A percentile compares a stretch with the other conserved stretches of the same genome.
Conservation (phyloP, 2,113 vertebrate genomes). For the Rhabdornis inornatus region DNA sequence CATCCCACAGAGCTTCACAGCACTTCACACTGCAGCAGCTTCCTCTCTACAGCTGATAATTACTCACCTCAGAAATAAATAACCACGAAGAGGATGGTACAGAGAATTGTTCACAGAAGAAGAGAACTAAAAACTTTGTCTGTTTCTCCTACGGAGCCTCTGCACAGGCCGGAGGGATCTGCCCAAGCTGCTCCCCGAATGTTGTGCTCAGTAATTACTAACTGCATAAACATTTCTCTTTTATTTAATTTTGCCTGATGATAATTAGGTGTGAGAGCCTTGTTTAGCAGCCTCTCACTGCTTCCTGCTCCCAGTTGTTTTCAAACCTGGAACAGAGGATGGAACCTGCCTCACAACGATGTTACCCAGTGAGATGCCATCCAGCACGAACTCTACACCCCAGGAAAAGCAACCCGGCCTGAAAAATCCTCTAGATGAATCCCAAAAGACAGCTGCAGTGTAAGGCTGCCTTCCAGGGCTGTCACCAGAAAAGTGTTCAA, state of each 20-base stretch:
- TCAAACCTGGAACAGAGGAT: neutral
- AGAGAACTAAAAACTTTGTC: neutral
- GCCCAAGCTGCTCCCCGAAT: neutral
- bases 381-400: neutral
- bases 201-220: neutral
- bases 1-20: rapidly evolving
- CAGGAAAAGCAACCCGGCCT: neutral
- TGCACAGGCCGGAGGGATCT: neutral
- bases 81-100: neutral
- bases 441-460: neutral
- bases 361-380: neutral
- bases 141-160: neutral
- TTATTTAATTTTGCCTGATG: conserved; percentile 21
- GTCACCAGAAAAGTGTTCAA: neutral
- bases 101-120: neutral
- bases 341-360: neutral
- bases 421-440: neutral
- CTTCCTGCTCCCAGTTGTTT: neutral
- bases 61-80: conserved; percentile 10
- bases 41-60: neutral
- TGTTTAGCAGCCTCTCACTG: neutral
- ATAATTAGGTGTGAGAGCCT: neutral
- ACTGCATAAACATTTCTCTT: neutral
- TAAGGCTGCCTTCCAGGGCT: neutral
- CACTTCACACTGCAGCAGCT: neutral